Conservation (phyloP, 30 jellyfish, hydroid and myxozoan genomes). For the Catostylus mosaicus region DNA sequence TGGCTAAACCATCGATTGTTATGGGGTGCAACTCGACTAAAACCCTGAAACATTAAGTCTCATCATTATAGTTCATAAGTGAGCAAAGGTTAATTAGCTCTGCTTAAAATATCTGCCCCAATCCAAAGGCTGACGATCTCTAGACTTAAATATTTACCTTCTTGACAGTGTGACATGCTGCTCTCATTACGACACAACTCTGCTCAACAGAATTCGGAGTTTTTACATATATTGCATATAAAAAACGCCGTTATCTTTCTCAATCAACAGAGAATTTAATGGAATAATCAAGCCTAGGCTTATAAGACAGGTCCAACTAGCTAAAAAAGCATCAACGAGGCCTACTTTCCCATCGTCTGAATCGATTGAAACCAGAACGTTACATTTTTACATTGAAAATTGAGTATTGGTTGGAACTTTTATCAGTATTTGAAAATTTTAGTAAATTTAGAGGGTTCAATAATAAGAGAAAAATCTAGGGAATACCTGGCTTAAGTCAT, state of each 20-base stretch:
- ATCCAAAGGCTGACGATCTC: not conserved
- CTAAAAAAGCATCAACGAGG: not conserved
- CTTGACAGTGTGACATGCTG: not conserved
- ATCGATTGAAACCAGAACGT: not conserved
- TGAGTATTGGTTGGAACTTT: too few species aligned
- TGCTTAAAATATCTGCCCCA: too few species aligned
- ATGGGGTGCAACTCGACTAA: not conserved
- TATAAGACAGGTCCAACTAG: not conserved
- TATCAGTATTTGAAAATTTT: too few species aligned
- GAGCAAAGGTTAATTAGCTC: not conserved
- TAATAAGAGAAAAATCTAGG: too few species aligned
- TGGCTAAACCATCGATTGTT: too few species aligned
- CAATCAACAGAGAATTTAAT: conserved; percentile 42
- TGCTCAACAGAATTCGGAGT: conserved; percentile 41
- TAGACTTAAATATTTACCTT: not conserved
- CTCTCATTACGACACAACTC: conserved; percentile 13
- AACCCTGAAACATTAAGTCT: not conserved
- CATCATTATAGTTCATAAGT: not conserved
- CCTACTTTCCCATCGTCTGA: not conserved
- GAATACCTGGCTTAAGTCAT: not conserved
- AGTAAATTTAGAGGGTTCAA: too few species aligned
- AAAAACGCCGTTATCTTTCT: conserved; percentile 31
- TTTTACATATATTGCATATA: conserved; percentile 9
- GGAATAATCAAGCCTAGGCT: conserved; percentile 23
- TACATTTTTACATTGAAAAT: too few species aligned